A percentile compares a stretch with the other conserved stretches of the same genome.
phyloP scores from a whole-genome alignment of 2,797 vertebrate species.

The Prionace glauca region DNA sequence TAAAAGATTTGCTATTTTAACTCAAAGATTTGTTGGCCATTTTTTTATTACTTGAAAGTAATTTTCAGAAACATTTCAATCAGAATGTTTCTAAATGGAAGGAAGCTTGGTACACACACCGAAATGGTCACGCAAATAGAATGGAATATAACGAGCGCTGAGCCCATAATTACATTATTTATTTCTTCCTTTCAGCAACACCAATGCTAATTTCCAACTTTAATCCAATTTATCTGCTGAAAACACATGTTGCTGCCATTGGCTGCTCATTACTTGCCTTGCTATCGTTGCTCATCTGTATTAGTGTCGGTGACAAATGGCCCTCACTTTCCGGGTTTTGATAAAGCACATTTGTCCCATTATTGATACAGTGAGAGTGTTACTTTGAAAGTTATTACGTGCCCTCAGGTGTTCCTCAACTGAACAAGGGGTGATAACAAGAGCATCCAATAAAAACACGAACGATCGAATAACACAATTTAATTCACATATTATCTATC shows the following conservation, averaged over 20 bases:
- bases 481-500: background rate
- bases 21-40: background rate
- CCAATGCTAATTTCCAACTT: background rate
- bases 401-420: background rate
- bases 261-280: background rate
- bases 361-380: background rate
- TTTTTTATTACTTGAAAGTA: background rate
- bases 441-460: background rate
- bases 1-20: background rate
- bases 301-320: background rate
- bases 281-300: background rate
- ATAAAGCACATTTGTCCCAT: background rate
- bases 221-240: conserved; percentile 11
- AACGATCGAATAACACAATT: background rate
- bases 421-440: background rate
- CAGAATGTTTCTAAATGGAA: background rate
- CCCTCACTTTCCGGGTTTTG: background rate
- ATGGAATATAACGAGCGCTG: background rate
- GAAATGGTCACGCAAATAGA: background rate
- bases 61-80: background rate
- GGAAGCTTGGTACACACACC: background rate
- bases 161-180: conserved; percentile 15
- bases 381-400: background rate
- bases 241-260: background rate
- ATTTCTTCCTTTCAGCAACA: background rate